Evolutionary conservation across 2,888 invertebrate genomes (phyloP), one percentile per base, ranked within the genome.

Genomic region (Lydus trimaculatus): DNA sequence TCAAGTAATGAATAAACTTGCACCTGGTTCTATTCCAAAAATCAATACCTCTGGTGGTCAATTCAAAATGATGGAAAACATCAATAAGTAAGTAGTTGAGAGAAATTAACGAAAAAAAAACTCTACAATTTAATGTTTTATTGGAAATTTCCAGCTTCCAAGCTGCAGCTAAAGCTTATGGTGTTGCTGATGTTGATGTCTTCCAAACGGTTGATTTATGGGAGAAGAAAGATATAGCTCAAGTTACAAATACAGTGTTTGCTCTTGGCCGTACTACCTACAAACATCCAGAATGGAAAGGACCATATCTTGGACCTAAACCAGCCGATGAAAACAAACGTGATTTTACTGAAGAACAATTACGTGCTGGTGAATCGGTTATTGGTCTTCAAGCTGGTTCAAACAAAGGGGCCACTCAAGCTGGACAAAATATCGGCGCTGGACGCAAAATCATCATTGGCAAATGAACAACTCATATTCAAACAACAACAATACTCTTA

Each of bases 41-140:
- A 92, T 99, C 87, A 98, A 99, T 90, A 91, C 92, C 77, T 91
- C 92, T 61, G 97, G 98, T 78, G 97, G 98, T 84, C 97, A 98
- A 84, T 99, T 99, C 92, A 99, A 98, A 85, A 93, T 99, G 92
- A 99, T 99, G 99, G 99, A 99, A 87, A 99, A 99, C 90, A 96
- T 99, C 86, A 96, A 95, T 87, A 89, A 92, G 93, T 98, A 85
- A 90, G 91, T 87, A 17, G n/a, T 23, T 2, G 2, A 9, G 8
- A 52, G 7, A 59, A 59, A 60, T 31, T 0, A 7, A 31, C 20
- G 9, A 33, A 25, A 36, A 58, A n/a, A 58, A n/a, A n/a, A n/a
- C n/a, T n/a, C 8, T n/a, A n/a, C 28, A 59, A 3, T 48, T 20
- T 15, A 63, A 52, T 63, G 6, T n/a, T 1, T 48, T 48, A 23